phyloP scores from a whole-genome alignment of 2,113 vertebrate genomes.

The Saguinus imperator region DNA sequence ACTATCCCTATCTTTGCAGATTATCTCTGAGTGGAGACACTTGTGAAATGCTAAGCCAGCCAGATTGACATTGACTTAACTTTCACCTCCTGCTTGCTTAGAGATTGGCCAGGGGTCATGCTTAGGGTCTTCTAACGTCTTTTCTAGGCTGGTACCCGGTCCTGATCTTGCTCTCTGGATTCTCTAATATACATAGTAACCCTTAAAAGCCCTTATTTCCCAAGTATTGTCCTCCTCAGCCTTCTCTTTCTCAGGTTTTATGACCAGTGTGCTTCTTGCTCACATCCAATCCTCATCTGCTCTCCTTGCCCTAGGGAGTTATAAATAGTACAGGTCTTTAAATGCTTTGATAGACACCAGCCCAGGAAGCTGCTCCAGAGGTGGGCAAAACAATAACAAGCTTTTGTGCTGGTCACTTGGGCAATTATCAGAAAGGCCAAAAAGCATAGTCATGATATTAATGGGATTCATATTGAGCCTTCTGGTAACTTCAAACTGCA shows the following conservation, averaged over 20 bases:
- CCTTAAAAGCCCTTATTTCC: not conserved
- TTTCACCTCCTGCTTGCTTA: not conserved
- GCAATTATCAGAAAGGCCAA: not conserved
- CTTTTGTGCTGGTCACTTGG: not conserved
- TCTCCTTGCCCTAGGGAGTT: not conserved
- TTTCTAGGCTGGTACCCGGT: not conserved
- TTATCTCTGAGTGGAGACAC: not conserved
- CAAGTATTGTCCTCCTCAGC: not conserved
- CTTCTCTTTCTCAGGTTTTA: not conserved
- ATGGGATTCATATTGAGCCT: not conserved
- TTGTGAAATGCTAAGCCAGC: not conserved
- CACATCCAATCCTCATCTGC: fast-evolving
- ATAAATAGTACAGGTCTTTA: not conserved
- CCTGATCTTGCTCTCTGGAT: not conserved
- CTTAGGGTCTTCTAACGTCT: not conserved
- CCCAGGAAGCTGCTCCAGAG: not conserved
- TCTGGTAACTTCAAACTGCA: not conserved
- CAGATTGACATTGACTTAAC: not conserved
- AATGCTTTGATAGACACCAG: not conserved
- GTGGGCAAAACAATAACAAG: not conserved
- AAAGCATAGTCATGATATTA: not conserved
- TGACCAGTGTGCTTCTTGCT: not conserved
- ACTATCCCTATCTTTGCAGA: not conserved
- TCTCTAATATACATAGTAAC: not conserved
- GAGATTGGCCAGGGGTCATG: not conserved